Percentiles rank a stretch among this genome's conserved stretches.
phyloP scores from a whole-genome alignment of 2,888 invertebrate genomes.

The Adelphocoris suturalis region DNA sequence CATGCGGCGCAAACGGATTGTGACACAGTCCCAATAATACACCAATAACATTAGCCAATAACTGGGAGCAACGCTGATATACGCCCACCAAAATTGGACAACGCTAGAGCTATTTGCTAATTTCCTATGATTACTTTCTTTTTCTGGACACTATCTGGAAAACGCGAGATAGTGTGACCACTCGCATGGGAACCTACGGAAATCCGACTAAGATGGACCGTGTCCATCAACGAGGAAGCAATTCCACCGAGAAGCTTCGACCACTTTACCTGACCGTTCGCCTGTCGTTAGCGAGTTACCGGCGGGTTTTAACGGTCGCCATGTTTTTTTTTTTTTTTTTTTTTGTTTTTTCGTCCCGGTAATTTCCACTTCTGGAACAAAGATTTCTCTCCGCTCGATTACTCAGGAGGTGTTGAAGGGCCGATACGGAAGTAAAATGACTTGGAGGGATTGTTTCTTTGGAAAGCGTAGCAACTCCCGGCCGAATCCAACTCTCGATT shows the following conservation, averaged over 20 bases:
- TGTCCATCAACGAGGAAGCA: not conserved
- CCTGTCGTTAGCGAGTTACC: not conserved
- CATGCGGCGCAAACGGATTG: too few relatives aligned
- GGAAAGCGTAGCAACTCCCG: constrained; percentile 16
- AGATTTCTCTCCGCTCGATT: constrained; percentile 7
- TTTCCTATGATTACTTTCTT: too few relatives aligned
- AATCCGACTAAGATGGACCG: not conserved
- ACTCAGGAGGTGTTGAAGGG: not conserved
- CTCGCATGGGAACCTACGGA: too few relatives aligned
- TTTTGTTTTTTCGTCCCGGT: not conserved
- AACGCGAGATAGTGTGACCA: too few relatives aligned
- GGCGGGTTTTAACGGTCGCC: not conserved
- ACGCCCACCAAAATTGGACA: too few relatives aligned
- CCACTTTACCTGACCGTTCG: not conserved
- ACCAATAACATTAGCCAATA: too few relatives aligned
- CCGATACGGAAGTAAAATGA: not conserved
- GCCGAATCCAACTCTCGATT: not conserved
- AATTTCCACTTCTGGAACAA: constrained; percentile 25
- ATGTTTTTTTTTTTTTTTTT: not conserved
- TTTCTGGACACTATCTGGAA: too few relatives aligned
- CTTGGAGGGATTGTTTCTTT: not conserved
- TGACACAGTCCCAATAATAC: too few relatives aligned
- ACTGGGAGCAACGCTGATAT: too few relatives aligned
- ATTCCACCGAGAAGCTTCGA: not conserved
- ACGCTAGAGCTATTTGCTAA: too few relatives aligned